These are phyloP conservation scores for Lycia hirtaria DNA, from an alignment of 2,888 invertebrate genomes.

Conservation along the genomic window DNA sequence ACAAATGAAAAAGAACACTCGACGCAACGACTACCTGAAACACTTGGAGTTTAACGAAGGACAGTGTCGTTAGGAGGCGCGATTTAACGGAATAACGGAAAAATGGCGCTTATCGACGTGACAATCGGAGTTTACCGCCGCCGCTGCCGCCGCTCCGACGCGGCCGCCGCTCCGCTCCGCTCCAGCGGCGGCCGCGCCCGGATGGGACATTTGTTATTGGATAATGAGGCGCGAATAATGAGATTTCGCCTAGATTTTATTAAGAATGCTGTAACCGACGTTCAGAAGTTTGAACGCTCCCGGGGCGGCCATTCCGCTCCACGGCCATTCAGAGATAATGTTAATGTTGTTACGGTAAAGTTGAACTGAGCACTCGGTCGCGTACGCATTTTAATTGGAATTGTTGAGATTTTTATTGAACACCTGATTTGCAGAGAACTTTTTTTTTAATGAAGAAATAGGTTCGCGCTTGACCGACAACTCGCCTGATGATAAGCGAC, in stretches of 20 bases:
- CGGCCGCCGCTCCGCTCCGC: neutral
- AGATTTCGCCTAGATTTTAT: slow-evolving; percentile 37
- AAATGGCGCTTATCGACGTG: slow-evolving; percentile 73
- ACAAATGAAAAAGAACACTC: slow-evolving; percentile 77
- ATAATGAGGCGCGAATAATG: slow-evolving; percentile 43
- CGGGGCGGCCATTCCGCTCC: neutral
- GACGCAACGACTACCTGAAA: slow-evolving; percentile 77
- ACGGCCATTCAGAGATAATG: slow-evolving; percentile 3
- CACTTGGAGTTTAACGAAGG: slow-evolving; percentile 72
- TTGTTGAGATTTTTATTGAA: neutral
- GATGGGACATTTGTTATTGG: slow-evolving; percentile 37
- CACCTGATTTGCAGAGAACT: neutral
- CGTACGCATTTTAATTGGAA: neutral
- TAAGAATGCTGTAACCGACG: slow-evolving; percentile 23
- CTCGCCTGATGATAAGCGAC: no score
- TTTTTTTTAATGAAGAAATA: no score
- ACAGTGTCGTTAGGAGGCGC: slow-evolving; percentile 72
- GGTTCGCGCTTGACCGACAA: no score
- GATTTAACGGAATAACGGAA: slow-evolving; percentile 69
- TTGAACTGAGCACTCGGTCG: slow-evolving; percentile 4
- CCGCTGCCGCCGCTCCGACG: slow-evolving; percentile 3
- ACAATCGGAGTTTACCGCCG: slow-evolving; percentile 63
- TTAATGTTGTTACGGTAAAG: slow-evolving; percentile 1
- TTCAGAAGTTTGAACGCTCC: slow-evolving; percentile 6
- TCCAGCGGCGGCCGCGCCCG: neutral